Evolutionary conservation across 2,888 invertebrate genomes (phyloP), one percentile per base, ranked within the genome.

Genomic region (Actias luna): DNA sequence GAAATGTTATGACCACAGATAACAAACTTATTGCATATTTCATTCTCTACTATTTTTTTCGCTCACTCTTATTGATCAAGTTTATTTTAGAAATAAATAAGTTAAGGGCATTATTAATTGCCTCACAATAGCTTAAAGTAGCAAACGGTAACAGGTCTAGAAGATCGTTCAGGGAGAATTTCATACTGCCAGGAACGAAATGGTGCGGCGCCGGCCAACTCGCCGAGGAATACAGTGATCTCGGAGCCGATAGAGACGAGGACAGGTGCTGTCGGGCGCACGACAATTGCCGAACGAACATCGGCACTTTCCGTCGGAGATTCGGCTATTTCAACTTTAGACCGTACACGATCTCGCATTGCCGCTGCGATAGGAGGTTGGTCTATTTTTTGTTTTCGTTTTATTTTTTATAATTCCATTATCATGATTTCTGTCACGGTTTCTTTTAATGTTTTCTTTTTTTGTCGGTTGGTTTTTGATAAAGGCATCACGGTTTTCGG

Each of bases 331-430:
- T 95, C 93, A 96, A 97, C 93, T 93, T 89, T 81, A 90, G 94
- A 69, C 95, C 95, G 69, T 95, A 94, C 87, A 96, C 96, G 39
- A 89, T 96, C 69, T 95, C 95, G 79, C 95, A 96, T 83, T 97
- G 96, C 87, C 93, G 93, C 70, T 97, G 96, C 84, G 96, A 97
- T 87, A 93, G 94, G 89, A 96, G 95, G 96, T 96, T 93, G 86
- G 93, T 87, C 80, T 70, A 69, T 72, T 75, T 78, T 81, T 74
- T 76, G 68, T 76, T 74, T 78, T 74, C 76, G 67, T 64, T 67
- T 67, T 70, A 66, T 62, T 65, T 66, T 66, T 66, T 63, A 18
- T 64, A 52, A 60, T 35, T 62, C 63, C 65, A 58, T 62, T 27
- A 58, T 65, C 61, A 62, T n/a, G 29, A 36, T 61, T 61, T 57